Evolutionary conservation across 2,888 invertebrate species (phyloP), one percentile per base, ranked within the genome.

Genomic region (Drosophila mimetica): DNA sequence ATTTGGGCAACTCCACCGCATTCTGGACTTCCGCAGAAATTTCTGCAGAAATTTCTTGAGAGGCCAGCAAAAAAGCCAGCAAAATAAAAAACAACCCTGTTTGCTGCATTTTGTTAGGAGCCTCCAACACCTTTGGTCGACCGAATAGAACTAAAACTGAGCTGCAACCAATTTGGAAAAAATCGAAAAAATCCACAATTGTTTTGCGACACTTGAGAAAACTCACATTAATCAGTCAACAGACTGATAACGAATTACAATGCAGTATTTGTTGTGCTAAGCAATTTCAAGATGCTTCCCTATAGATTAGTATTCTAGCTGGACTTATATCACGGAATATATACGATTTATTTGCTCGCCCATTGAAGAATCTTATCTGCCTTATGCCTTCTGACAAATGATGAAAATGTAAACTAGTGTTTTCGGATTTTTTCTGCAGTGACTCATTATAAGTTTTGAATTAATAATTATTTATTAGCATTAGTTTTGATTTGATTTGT

Each of bases 1-100:
- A 91, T 1, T 69, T 60, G 0, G 77, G 77, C 1, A 78, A 79
- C 0, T 25, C 37, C 6, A 34, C 60, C 11, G 77, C 70, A 63
- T 78, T 70, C 5, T 1, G 53, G 3, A 8, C 13, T 11, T 22
- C 51, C 0, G 7, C 1, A 13, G 30, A 7, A 13, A 39, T 13
- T 22, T 65, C 75, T 4, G 20, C 58, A 3, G 54, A 51, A 13
- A 42, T 39, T 14, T 71, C 11, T 25, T 52, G 44, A 6, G 60
- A 20, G 36, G 57, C 51, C 6, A 88, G 25, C 44, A 84, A 20
- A 34, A 77, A 52, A 60, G 78, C 48, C 51, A 55, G 22, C 36
- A 16, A n/a, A 50, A 53, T 13, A 37, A 34, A 32, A 34, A 30
- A 8, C 13, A 34, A 22, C 9, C 13, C 16, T 14, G 54, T 9